Evolutionary conservation across 2,113 vertebrate species (phyloP).

Genomic region (Pygoscelis adeliae): DNA sequence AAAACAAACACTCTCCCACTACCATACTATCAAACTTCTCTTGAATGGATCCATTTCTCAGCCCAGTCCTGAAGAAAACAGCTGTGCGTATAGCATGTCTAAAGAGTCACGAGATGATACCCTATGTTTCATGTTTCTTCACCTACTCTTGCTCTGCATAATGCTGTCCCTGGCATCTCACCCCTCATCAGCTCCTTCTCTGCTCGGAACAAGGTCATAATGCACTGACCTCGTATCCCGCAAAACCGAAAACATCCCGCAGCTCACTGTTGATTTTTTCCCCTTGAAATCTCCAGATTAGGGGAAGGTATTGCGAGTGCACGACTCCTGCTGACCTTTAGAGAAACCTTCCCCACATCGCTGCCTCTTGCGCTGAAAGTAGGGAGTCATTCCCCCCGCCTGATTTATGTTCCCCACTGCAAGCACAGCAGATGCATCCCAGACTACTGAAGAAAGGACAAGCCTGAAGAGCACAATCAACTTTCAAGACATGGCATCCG

Average conservation of each 20-base stretch:
- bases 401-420: not conserved
- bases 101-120: not conserved
- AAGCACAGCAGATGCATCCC: conserved; percentile 10
- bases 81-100: not conserved
- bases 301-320: not conserved
- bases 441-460: not conserved
- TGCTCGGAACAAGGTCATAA: not conserved
- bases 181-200: not conserved
- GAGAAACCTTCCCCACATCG: not conserved
- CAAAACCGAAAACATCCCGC: not conserved
- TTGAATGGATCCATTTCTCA: not conserved
- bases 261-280: not conserved
- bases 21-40: not conserved
- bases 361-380: not conserved
- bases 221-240: not conserved
- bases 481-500: not conserved
- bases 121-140: not conserved
- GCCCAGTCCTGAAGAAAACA: not conserved
- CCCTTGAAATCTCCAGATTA: not conserved
- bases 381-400: not conserved
- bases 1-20: not conserved
- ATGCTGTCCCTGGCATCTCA: not conserved
- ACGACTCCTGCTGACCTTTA: not conserved
- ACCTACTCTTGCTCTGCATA: not conserved
- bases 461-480: not conserved